Evolutionary conservation across 2,888 invertebrate species (phyloP), one percentile per base, ranked within the genome.

Genomic region (Phlogophora meticulosa): DNA sequence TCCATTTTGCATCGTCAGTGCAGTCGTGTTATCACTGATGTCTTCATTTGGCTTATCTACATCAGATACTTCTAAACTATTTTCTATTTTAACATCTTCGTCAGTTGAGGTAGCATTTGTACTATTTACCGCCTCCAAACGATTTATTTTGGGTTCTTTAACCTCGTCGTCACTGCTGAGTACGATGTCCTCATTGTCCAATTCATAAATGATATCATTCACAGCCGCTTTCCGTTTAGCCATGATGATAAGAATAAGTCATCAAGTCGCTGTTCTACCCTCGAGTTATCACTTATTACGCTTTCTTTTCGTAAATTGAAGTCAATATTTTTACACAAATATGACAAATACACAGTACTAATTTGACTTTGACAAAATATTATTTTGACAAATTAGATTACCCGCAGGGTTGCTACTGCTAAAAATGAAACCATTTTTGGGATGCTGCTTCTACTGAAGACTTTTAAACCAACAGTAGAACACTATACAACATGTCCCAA

Each of bases 191-290:
- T 95, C 95, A 81, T 94, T 94, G 78, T 95, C 94, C 78, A 96
- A 90, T 90, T 96, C 96, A 86, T 93, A 96, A 86, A 96, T 95
- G 11, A 95, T 95, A 89, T 95, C 92, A 69, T 93, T 93, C 34
- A 95, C 92, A 48, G 85, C 91, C 38, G 91, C 87, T 86, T 93
- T 95, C 78, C 95, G 90, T 88, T 94, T 95, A 20, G 95, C 88
- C 95, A 96, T 95, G 73, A 61, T 83, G 36, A 13, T 52, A 60
- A 57, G 7, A 53, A 53, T 58, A 49, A 59, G 43, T 68, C 78
- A 80, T 82, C 11, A 59, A 73, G 51, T 60, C 20, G 46, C 65
- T 20, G 4, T 51, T 20, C 38, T 57, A 55, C 43, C 24, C 32
- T 56, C 40, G 5, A 55, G 48, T 10, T 53, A 48, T 17, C 51